Base-by-base conservation (phyloP, 2,888 invertebrate genomes). In the Himalopsyche japonica region DNA sequence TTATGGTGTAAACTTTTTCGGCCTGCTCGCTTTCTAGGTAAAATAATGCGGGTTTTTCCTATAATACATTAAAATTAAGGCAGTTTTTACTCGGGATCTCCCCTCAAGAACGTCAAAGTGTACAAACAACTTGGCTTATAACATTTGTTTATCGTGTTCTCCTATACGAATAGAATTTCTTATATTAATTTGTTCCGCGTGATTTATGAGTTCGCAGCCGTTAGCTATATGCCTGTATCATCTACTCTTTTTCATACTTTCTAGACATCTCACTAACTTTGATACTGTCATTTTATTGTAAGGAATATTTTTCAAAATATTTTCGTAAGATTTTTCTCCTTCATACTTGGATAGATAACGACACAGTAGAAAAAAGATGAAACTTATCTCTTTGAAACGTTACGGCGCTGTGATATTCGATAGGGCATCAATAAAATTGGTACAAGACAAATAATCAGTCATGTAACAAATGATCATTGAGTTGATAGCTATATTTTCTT, bases 131-230 rank as follows among this genome's bases (percentile, higher is more conserved):
- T 84, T 34, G 64, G 80, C 82, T 82, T 84, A 82, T 70, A 77
- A 80, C 82, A 84, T 86, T 86, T 86, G 86, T 86, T 82, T 86
- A 82, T 81, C 82, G 84, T 82, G 78, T 80, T 84, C 81, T 82
- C 79, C 82, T 86, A 76, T 48, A 43, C 80, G 76, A 84, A 85
- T 76, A 84, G 78, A 80, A 84, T 79, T 82, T 83, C 82, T 83
- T 86, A 82, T 85, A 84, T 86, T 86, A 86, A 86, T 86, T 86
- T 84, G 81, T 79, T 76, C 30, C 27, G 48, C 64, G 79, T 84
- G 86, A 86, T 86, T 86, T 86, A 86, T 57, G 57, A 57, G 57
- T 57, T n/a, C 8, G 57, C 57, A 57, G 57, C 57, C 57, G 57
- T 57, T 57, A 57, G 57, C 57, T 57, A 57, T 57, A 57, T 15